phyloP scores from a whole-genome alignment of 2,113 vertebrate genomes.

The Scartelaos histophorus region DNA sequence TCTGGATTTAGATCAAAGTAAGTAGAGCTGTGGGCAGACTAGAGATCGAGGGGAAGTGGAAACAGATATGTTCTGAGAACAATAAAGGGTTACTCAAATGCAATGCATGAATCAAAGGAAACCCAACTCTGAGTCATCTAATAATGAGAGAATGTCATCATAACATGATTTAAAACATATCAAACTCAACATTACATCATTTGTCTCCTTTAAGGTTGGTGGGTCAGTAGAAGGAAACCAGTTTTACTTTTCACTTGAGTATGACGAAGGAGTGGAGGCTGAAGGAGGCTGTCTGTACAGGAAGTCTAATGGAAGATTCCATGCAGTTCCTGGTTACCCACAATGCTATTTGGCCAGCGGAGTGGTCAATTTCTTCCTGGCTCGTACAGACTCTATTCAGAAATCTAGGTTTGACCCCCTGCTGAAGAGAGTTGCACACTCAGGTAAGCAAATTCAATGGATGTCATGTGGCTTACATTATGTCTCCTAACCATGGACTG shows the following conservation, averaged over 20 bases:
- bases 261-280: not conserved
- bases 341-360: not conserved
- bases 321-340: not conserved
- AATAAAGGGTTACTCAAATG: too few relatives aligned
- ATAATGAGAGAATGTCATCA: too few relatives aligned
- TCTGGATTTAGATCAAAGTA: too few relatives aligned
- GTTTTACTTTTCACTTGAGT: not conserved
- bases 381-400: not conserved
- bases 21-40: too few relatives aligned
- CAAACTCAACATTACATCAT: too few relatives aligned
- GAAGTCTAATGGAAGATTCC: not conserved
- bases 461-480: not conserved
- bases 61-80: too few relatives aligned
- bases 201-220: not conserved
- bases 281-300: conserved; percentile 1
- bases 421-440: not conserved
- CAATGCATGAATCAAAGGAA: too few relatives aligned
- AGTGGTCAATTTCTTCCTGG: not conserved
- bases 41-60: too few relatives aligned
- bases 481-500: too few relatives aligned
- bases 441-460: not conserved
- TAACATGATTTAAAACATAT: too few relatives aligned
- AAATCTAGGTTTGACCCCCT: conserved; percentile 2
- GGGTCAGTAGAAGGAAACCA: not conserved
- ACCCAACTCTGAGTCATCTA: too few relatives aligned